Evolutionary conservation across 1,140 invertebrate species (phyloP), one percentile per base, ranked within the genome.

Genomic region (Drosophila watanabei): DNA sequence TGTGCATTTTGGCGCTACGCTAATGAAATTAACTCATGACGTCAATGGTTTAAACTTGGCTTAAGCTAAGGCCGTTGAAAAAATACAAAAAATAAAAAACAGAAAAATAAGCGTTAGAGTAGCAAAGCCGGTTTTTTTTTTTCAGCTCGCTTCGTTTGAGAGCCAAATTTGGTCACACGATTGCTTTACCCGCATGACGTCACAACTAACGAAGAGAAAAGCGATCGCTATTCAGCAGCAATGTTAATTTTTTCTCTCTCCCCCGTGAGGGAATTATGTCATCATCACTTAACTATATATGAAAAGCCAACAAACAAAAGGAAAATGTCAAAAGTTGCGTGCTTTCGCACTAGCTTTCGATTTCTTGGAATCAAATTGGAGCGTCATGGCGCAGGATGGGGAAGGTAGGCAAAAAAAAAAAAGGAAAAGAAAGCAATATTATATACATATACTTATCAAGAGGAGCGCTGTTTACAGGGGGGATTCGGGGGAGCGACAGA

Each of bases 321-420:
- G 63, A 75, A 82, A 87, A 87, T 87, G 86, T 79, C 80, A 83
- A 85, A 82, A 57, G 81, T 85, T 79, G 86, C 86, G 86, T 89
- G 85, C 75, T 81, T 81, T 75, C 63, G 75, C 69, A 73, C 57
- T 46, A 41, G 82, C 79, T 90, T 89, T 89, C 86, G 81, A 80
- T 80, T 80, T 73, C 78, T 70, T 46, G 52, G 76, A 70, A 79
- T 59, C 57, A 10, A 56, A 54, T 14, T 56, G 64, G 64, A 28
- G 10, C 56, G 51, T 54, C 54, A 60, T 41, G 51, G n/a, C 49
- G 13, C 33, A 51, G 28, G 3, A n/a, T 14, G 20, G 10, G 20
- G 24, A 24, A 33, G 41, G 16, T 20, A 49, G 5, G 46, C 9
- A 48, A 9, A 30, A 16, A 16, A 48, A 9, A 30, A 16, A 18